phyloP scores from a whole-genome alignment of 2,113 vertebrate genomes.

The Leiothrix lutea region DNA sequence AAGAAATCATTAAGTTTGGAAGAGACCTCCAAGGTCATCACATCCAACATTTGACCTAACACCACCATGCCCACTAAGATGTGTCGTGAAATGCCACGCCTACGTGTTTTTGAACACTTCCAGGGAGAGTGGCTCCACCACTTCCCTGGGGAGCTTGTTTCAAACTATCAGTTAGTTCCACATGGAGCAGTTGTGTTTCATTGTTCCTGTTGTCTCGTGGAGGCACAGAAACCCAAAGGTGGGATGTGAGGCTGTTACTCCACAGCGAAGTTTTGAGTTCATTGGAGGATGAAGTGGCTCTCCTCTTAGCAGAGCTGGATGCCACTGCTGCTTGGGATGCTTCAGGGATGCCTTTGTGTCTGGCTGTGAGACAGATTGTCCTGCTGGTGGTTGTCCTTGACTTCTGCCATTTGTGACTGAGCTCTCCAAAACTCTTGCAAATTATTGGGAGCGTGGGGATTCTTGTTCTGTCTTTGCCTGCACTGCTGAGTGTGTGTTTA shows the following conservation, averaged over 20 bases:
- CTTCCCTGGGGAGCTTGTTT: background rate
- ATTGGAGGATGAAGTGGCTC: background rate
- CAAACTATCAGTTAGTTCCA: background rate
- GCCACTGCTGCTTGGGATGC: rapidly evolving
- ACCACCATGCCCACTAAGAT: background rate
- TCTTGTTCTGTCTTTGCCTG: background rate
- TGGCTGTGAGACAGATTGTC: background rate
- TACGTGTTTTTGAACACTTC: background rate
- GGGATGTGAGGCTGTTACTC: rapidly evolving
- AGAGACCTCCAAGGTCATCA: background rate
- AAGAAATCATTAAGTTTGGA: background rate
- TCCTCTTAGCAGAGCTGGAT: background rate
- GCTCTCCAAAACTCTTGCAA: background rate
- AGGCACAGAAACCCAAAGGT: background rate
- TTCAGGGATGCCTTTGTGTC: background rate
- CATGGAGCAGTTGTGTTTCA: background rate
- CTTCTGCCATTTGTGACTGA: background rate
- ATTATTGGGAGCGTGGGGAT: background rate
- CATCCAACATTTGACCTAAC: background rate
- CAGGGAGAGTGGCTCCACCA: background rate
- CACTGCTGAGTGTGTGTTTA: background rate
- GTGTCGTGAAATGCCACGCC: rapidly evolving
- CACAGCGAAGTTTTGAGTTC: background rate
- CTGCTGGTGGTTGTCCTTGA: background rate
- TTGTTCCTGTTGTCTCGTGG: rapidly evolving